A percentile compares a stretch with the other conserved stretches of the same genome.
These are phyloP conservation scores for Sebastes paucispinis DNA, from an alignment of 2,797 vertebrate species.

Conservation along the genomic window DNA sequence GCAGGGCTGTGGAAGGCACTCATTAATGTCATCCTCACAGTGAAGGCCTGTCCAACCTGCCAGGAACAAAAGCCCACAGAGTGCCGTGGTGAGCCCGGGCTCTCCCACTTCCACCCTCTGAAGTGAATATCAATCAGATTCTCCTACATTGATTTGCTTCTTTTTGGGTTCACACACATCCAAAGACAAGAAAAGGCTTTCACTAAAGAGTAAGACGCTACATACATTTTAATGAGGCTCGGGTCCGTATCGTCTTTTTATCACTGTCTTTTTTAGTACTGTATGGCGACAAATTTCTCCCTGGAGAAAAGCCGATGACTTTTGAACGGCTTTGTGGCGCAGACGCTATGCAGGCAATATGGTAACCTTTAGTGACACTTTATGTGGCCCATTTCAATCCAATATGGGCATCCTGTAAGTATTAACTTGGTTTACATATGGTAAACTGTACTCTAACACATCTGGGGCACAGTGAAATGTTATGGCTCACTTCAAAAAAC, in stretches of 20 bases:
- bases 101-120: slow-evolving; percentile 80
- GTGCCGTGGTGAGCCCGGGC: slow-evolving; percentile 75
- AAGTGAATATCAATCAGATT: slow-evolving; percentile 86
- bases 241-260: slow-evolving; percentile 63
- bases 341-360: slow-evolving; percentile 47
- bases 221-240: slow-evolving; percentile 78
- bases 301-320: slow-evolving; percentile 56
- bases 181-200: slow-evolving; percentile 78
- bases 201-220: slow-evolving; percentile 71
- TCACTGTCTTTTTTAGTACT: slow-evolving; percentile 68
- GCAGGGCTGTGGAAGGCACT: slow-evolving; percentile 86
- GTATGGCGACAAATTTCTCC: slow-evolving; percentile 72
- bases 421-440: slow-evolving; percentile 49
- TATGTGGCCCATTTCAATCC: slow-evolving; percentile 51
- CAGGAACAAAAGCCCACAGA: slow-evolving; percentile 84
- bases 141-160: slow-evolving; percentile 82
- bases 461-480: slow-evolving; percentile 19
- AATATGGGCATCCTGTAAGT: slow-evolving; percentile 17
- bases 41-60: slow-evolving; percentile 88
- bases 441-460: slow-evolving; percentile 31
- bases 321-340: slow-evolving; percentile 51
- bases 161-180: slow-evolving; percentile 76
- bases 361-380: slow-evolving; percentile 47
- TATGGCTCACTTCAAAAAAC: slow-evolving; percentile 11
- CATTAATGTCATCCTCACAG: slow-evolving; percentile 88